Base-by-base conservation (phyloP, 2,113 vertebrate species). In the Mola mola region DNA sequence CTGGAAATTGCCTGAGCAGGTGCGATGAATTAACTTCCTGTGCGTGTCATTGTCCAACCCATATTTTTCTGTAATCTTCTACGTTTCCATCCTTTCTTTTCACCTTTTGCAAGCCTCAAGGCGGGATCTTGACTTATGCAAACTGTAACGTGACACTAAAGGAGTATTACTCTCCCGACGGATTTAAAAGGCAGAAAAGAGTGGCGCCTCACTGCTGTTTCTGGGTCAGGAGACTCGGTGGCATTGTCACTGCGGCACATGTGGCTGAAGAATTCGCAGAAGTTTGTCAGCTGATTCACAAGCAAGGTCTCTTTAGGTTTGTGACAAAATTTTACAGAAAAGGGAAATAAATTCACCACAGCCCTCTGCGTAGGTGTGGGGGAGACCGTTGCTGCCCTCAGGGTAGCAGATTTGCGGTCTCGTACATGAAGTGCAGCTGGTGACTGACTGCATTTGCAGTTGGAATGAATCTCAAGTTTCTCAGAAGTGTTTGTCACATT, bases 1-100 rank as follows among this genome's bases (percentile, higher is more conserved):
- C 75, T 63, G 36, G 47, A 81, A 47, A 74, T 79, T 84, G 79
- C 78, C 62, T 58, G 62, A 81, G 71, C 79, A 88, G 86, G 79
- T 81, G 84, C 79, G 71, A 34, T 78, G 65, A 87, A 84, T 88
- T 79, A 81, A 72, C 78, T 72, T 60, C 34, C 28, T 46, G 46
- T 72, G 62, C 68, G 22, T 6, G 11, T 66, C 69, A 71, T 71
- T 83, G 65, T 75, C 34, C 40, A 52, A 19, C 24, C 44, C 44
- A 73, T 53, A 55, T 36, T 62, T 19, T 16, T 38, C 46, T 51
- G 21, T 47, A 40, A 75, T 70, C 65, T 26, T 55, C 56, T 46
- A 68, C 59, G 41, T 44, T 55, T 57, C 21, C 22, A 22, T 66
- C 63, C 44, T 65, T 60, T 72, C 52, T 41, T 59, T 50, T 21